Conservation (phyloP, 1,140 invertebrate genomes). For the Meloidogyne floridensis region DNA sequence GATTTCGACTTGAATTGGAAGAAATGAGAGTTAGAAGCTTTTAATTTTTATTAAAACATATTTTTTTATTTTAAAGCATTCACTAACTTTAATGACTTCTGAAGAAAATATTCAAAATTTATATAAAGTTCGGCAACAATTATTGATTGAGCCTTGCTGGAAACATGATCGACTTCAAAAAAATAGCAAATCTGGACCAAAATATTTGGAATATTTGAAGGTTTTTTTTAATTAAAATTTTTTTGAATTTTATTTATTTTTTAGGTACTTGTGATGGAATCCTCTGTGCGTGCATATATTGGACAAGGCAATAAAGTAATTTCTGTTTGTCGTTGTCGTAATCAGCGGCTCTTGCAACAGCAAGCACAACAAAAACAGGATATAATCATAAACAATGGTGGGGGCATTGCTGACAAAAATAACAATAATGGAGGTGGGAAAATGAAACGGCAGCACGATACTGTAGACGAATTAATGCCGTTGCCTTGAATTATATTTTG, state of each 20-base stretch:
- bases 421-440: not conserved
- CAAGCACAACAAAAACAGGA: too few species aligned
- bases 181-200: not conserved
- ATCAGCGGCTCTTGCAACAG: not conserved
- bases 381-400: not conserved
- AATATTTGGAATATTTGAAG: conserved; percentile 35
- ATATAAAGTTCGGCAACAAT: conserved; percentile 29
- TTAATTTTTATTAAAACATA: not conserved
- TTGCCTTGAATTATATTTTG: too few species aligned
- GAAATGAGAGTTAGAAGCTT: conserved; percentile 30
- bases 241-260: not conserved
- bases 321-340: conserved; percentile 3
- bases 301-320: conserved; percentile 22
- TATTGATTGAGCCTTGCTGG: conserved; percentile 22
- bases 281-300: conserved; percentile 23
- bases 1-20: conserved; percentile 35
- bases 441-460: not conserved
- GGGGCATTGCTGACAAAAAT: not conserved
- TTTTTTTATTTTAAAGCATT: conserved; percentile 32
- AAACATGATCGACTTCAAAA: not conserved
- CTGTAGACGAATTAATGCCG: too few species aligned
- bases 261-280: conserved; percentile 25
- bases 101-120: conserved; percentile 41
- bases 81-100: conserved; percentile 38
- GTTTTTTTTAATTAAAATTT: conserved; percentile 9